A percentile compares a stretch with the other conserved stretches of the same genome.
Conservation (phyloP, 2,888 invertebrate genomes). For the Pristionchus japonicus region DNA sequence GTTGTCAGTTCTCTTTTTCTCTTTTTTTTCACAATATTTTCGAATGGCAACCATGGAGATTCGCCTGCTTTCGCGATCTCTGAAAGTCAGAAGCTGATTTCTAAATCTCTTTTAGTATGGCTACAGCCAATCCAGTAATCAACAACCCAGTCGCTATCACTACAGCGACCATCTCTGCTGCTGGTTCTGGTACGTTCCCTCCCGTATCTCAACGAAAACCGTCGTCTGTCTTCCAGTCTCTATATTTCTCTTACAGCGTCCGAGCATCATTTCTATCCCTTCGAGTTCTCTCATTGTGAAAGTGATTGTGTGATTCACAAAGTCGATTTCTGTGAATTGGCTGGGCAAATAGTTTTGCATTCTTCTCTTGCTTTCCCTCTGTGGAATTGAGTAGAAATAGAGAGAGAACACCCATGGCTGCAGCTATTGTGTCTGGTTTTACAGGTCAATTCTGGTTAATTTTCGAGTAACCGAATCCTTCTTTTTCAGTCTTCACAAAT, state of each 20-base stretch:
- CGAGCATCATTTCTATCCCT: not conserved
- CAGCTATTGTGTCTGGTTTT: not conserved
- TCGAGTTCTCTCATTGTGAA: not conserved
- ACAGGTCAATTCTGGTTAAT: not conserved
- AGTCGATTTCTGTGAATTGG: not conserved
- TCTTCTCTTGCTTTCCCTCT: not conserved
- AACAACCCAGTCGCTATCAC: constrained; percentile 14
- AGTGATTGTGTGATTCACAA: not conserved
- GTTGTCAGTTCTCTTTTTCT: not conserved
- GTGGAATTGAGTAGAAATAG: not conserved
- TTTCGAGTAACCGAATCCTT: constrained; percentile 20
- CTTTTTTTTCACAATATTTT: not conserved
- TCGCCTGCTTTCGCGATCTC: not conserved
- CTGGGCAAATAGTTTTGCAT: not conserved
- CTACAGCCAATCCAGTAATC: constrained; percentile 1
- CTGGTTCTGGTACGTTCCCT: not conserved
- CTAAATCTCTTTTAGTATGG: not conserved
- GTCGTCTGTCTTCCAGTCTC: not conserved
- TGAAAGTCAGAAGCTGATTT: not conserved
- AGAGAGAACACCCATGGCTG: not conserved
- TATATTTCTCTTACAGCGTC: not conserved
- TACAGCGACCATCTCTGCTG: constrained; percentile 7
- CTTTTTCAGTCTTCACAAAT: constrained; percentile 61
- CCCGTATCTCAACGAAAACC: not conserved
- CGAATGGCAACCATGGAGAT: not conserved